Evolutionary conservation across 2,888 invertebrate genomes (phyloP).

Genomic region (Polymixis flavicincta): DNA sequence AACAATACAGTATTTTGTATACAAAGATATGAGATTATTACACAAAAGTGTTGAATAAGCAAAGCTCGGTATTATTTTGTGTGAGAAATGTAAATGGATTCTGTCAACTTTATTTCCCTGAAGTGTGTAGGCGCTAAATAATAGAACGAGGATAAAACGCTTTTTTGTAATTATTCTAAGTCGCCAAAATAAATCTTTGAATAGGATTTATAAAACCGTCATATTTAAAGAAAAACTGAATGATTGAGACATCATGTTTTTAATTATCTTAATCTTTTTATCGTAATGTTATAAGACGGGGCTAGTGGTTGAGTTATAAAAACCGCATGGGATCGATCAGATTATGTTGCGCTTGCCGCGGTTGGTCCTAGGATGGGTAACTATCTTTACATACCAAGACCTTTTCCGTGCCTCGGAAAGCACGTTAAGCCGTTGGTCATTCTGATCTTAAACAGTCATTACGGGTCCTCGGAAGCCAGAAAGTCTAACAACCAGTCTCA

Average conservation of each 20-base stretch:
- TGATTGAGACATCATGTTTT: background rate
- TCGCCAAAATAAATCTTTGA: conserved; percentile 5
- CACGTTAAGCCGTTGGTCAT: too few species aligned
- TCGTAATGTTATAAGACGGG: background rate
- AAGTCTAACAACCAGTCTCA: too few species aligned
- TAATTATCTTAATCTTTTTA: background rate
- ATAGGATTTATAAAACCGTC: background rate
- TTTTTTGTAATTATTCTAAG: conserved; percentile 25
- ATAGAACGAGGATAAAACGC: background rate
- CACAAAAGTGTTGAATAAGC: background rate
- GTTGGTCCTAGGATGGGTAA: too few species aligned
- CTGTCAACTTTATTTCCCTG: conserved; percentile 22
- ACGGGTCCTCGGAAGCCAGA: too few species aligned
- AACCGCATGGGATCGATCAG: too few species aligned
- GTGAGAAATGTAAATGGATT: conserved; percentile 21
- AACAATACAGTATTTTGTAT: conserved; percentile 11
- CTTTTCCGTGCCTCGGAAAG: too few species aligned
- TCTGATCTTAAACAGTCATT: too few species aligned
- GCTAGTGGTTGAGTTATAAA: too few species aligned
- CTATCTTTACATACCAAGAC: too few species aligned
- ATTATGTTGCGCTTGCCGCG: too few species aligned
- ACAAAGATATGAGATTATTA: background rate
- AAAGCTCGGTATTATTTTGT: conserved; percentile 17
- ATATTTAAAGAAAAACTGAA: background rate
- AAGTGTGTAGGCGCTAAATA: background rate